Conservation (phyloP, 2,797 vertebrate species). For the Octomys mimax region DNA sequence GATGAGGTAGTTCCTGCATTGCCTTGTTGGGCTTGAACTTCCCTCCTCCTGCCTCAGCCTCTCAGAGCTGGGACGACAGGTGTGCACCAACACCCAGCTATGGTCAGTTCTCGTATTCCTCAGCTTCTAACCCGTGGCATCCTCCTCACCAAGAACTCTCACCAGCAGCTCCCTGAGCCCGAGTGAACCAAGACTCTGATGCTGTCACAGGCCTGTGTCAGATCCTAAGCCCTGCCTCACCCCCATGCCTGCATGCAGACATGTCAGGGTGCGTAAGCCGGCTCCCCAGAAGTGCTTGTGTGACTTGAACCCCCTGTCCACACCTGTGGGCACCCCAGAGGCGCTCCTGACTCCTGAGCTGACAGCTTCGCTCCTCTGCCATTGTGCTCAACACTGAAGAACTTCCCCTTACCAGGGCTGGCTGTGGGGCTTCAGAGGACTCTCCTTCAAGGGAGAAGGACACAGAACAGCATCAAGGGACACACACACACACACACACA, state of each 20-base stretch:
- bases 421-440: neutral
- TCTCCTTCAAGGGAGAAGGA: conserved; percentile 7
- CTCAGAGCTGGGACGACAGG: neutral
- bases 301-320: neutral
- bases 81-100: neutral
- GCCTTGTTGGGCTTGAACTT: neutral
- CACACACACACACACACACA: no score
- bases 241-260: neutral
- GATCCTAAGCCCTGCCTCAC: neutral
- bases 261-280: neutral
- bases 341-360: no score
- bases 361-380: neutral
- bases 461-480: neutral
- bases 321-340: neutral
- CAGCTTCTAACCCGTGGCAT: neutral
- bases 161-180: neutral
- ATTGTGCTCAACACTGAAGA: neutral
- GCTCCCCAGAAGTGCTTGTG: neutral
- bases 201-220: neutral
- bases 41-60: neutral
- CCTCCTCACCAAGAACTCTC: neutral
- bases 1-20: neutral
- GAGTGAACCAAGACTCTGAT: neutral
- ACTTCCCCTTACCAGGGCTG: neutral
- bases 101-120: neutral